Evolutionary conservation across 2,888 invertebrate genomes (phyloP), one percentile per base, ranked within the genome.

Genomic region (Sphinx pinastri): DNA sequence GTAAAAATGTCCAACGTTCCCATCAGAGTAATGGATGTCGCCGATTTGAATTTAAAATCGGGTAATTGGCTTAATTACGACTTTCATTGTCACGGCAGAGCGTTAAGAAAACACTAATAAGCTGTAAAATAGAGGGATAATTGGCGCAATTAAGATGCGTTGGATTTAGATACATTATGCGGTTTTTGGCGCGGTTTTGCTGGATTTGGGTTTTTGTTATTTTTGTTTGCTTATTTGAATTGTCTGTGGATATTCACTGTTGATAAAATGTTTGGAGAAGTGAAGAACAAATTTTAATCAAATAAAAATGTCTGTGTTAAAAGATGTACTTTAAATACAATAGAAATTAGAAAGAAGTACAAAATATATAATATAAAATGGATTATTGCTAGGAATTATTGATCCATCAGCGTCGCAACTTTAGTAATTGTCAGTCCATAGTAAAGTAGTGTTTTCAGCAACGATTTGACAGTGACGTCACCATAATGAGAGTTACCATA

Each of bases 1-100:
- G 71, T 77, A 75, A 78, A 76, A 76, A 70, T 72, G 77, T 75
- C 76, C 70, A 69, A 69, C 60, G 60, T 51, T 49, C 66, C 72
- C 75, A 77, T 78, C 77, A 76, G 25, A 74, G 75, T 78, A 78
- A 78, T 70, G 54, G 72, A 78, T 78, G 78, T 73, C 69, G 69
- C 52, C 75, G 68, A 77, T 78, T 76, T 75, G 74, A 73, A 77
- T 75, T 72, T 72, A 69, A 76, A 72, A 68, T 70, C 71, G 55
- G 71, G 68, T 55, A 68, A 68, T 71, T 71, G 60, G 47, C 47
- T 63, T 71, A 71, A 71, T 71, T 68, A 66, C 68, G 13, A 57
- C 55, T n/a, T 51, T 38, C 38, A 47, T 68, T 68, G 68, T 47
- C 47, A 57, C 68, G 16, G 54, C 31, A 16, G 47, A 54, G 31